phyloP scores from a whole-genome alignment of 2,797 vertebrate species.

The Antrozous pallidus region DNA sequence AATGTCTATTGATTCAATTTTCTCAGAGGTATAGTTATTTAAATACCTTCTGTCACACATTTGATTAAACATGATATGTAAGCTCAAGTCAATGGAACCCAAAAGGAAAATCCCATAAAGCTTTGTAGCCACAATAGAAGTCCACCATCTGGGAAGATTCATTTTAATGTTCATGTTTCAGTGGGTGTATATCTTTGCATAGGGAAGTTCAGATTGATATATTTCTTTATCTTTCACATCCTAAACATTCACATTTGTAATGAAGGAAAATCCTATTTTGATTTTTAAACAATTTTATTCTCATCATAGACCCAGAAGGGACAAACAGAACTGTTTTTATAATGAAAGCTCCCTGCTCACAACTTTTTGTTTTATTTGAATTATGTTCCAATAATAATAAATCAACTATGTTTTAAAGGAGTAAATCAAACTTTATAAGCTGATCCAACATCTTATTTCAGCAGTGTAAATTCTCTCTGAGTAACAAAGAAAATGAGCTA shows the following conservation, averaged over 20 bases:
- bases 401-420: background rate
- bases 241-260: background rate
- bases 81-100: background rate
- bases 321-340: background rate
- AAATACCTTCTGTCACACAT: background rate
- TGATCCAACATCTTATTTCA: background rate
- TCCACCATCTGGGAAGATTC: background rate
- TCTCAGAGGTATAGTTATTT: constrained; percentile 27
- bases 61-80: background rate
- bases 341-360: background rate
- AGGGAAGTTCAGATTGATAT: background rate
- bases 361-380: background rate
- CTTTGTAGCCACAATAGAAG: background rate
- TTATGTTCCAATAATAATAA: background rate
- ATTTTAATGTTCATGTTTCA: background rate
- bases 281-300: constrained; percentile 19
- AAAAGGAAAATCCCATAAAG: background rate
- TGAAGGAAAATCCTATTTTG: background rate
- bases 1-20: background rate
- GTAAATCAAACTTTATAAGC: background rate
- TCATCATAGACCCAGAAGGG: background rate
- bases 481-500: background rate
- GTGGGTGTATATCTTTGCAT: background rate
- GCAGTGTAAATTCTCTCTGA: background rate
- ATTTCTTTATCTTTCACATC: background rate